Conservation (phyloP, 2,113 vertebrate species). For the Ammospiza caudacuta region DNA sequence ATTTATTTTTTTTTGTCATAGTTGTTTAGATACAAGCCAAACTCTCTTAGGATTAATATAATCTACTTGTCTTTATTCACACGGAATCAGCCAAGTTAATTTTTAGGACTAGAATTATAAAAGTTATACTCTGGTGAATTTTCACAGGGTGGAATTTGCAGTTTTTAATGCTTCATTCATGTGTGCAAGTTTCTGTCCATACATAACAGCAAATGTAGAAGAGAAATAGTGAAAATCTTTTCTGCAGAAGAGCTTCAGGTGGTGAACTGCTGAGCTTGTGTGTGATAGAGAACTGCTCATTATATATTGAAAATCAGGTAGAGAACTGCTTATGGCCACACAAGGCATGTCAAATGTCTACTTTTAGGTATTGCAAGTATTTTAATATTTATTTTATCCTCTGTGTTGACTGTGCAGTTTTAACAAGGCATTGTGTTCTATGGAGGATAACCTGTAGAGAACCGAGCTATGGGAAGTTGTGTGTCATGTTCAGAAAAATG, state of each 20-base stretch:
- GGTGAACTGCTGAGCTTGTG: neutral
- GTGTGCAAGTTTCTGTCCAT: neutral
- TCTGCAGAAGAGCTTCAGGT: neutral
- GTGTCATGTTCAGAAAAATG: neutral
- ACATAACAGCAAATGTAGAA: neutral
- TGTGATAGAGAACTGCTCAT: neutral
- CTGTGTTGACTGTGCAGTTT: neutral
- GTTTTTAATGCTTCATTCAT: neutral
- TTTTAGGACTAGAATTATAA: neutral
- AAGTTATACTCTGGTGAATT: neutral
- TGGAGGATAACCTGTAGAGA: neutral
- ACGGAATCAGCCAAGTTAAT: neutral
- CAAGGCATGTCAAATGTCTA: accelerated
- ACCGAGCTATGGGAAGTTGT: neutral
- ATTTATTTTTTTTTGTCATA: neutral
- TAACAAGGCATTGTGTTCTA: neutral
- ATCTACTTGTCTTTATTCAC: neutral
- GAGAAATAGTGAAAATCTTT: neutral
- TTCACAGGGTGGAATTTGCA: neutral
- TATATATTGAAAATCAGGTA: neutral
- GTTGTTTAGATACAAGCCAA: neutral
- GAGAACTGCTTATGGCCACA: neutral
- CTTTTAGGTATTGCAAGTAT: neutral
- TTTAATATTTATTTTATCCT: neutral
- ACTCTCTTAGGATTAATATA: neutral